Evolutionary conservation across 1,140 invertebrate species (phyloP), one percentile per base, ranked within the genome.

Genomic region (Wasmannia auropunctata): DNA sequence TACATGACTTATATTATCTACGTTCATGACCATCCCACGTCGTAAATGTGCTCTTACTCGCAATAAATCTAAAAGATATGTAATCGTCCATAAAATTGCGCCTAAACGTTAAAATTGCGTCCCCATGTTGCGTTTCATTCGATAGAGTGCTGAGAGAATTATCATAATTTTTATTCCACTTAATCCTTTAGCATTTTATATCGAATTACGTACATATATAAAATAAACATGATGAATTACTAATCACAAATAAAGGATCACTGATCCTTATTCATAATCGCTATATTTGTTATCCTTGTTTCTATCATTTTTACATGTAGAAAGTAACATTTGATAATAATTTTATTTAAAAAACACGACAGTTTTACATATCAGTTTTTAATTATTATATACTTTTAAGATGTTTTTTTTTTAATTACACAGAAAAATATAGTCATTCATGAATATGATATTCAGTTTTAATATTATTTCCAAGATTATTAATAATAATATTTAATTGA

Each of bases 41-140:
- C 67, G 37, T 83, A 83, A 83, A 83, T 60, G 49, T 83, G 79
- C 43, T 43, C 67, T 72, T 40, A 22, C 28, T 46, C 37, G 67
- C 37, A 74, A 40, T 83, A 83, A 83, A 83, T 83, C 67, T 83
- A 83, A 72, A 74, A 74, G 79, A 83, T 83, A 74, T 83, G 79
- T 74, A 83, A 58, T 40, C 51, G 22, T 51, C 56, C 67, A 74
- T 60, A 83, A 83, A 72, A 40, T 83, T 70, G 67, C 51, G 25
- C 14, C 65, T 70, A 81, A 67, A 72, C 58, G 77, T 43, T 43
- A 43, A 43, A 43, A 43, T 43, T 43, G 10, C 10, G 0, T 37
- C 67, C 25, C 25, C 14, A 22, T n/a, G n/a, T n/a, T n/a, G n/a
- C 60, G 10, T 74, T 83, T 83, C 28, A 83, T 83, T 74, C 67